phyloP scores from a whole-genome alignment of 2,797 vertebrate genomes.

The Pseudocheirus occidentalis region DNA sequence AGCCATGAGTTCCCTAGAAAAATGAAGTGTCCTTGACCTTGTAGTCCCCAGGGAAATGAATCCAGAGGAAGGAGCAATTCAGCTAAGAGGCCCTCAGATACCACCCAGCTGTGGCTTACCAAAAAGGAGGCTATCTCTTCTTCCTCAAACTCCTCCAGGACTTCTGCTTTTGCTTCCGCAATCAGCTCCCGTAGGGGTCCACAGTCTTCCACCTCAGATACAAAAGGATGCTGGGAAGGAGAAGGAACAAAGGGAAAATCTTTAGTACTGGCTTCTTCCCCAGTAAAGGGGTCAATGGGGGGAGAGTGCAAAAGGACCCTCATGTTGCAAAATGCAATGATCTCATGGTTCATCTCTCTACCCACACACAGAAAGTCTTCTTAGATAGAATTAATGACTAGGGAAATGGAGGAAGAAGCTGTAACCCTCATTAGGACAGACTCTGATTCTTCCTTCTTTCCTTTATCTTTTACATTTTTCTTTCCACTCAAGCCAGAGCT shows the following conservation, averaged over 20 bases:
- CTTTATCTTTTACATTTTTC: not conserved
- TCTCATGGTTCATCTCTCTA: not conserved
- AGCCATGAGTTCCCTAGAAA: not conserved
- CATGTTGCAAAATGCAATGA: not conserved
- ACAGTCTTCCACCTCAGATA: slow-evolving; percentile 71
- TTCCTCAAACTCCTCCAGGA: slow-evolving; percentile 79
- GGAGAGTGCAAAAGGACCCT: not conserved
- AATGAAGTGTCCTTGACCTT: not conserved
- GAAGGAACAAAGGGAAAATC: not conserved
- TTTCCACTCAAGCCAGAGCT: not conserved
- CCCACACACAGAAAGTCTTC: not conserved
- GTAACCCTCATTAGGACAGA: not conserved
- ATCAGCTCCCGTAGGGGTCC: slow-evolving; percentile 81
- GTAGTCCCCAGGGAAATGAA: not conserved
- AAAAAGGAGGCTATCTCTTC: slow-evolving; percentile 33
- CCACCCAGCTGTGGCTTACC: not conserved
- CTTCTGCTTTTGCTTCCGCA: slow-evolving; percentile 81
- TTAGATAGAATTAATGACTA: not conserved
- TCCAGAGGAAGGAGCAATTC: not conserved
- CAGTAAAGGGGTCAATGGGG: not conserved
- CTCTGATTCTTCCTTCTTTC: not conserved
- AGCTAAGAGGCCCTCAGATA: not conserved
- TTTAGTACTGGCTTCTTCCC: not conserved
- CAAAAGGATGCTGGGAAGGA: slow-evolving; percentile 79
- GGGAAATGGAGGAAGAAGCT: not conserved